These are phyloP conservation scores for Ligdia adustata DNA, from an alignment of 2,888 invertebrate species.

Conservation along the genomic window DNA sequence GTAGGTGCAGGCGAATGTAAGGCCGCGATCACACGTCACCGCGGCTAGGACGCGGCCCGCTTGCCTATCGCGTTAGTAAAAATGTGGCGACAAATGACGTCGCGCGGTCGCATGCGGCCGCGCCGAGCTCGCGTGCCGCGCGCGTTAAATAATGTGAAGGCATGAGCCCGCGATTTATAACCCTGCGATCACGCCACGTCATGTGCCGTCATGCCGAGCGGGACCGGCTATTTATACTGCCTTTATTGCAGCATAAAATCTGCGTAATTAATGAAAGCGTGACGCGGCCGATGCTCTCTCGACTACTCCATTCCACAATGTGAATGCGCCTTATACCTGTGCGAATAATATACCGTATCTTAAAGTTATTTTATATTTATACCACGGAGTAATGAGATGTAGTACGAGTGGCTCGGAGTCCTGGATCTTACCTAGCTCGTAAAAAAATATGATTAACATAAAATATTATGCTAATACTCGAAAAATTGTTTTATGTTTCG, in stretches of 20 bases:
- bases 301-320: slow-evolving; percentile 20
- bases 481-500: not conserved
- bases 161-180: slow-evolving; percentile 52
- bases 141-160: slow-evolving; percentile 60
- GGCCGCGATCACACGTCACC: slow-evolving; percentile 24
- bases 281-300: slow-evolving; percentile 40
- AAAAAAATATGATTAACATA: slow-evolving; percentile 9
- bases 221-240: slow-evolving; percentile 40
- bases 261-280: slow-evolving; percentile 50
- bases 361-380: not conserved
- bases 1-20: slow-evolving; percentile 19
- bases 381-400: slow-evolving; percentile 5
- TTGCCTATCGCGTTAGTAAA: slow-evolving; percentile 32
- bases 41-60: slow-evolving; percentile 26
- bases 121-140: slow-evolving; percentile 48
- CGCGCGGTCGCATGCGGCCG: slow-evolving; percentile 14
- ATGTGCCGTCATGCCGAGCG: slow-evolving; percentile 41
- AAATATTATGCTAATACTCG: not conserved
- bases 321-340: slow-evolving; percentile 16
- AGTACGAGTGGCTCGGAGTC: slow-evolving; percentile 1
- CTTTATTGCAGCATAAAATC: slow-evolving; percentile 53
- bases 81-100: slow-evolving; percentile 44
- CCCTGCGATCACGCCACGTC: slow-evolving; percentile 45
- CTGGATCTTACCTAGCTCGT: slow-evolving; percentile 1
- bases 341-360: not conserved